phyloP scores from a whole-genome alignment of 2,888 invertebrate genomes.

The Oligia strigilis region DNA sequence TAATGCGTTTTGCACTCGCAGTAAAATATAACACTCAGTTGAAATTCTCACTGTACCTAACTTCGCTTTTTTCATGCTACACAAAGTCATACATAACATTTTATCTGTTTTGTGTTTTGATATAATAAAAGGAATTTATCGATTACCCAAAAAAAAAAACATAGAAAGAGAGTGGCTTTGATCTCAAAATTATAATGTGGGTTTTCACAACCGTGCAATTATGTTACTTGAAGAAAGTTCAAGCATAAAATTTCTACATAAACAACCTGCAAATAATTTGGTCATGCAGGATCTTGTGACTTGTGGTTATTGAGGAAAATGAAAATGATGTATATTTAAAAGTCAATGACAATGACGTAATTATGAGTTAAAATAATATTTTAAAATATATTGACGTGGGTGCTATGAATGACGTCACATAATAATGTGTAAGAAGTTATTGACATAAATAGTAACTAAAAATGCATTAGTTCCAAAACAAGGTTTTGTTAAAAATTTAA shows the following conservation, averaged over 20 bases:
- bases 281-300: slow-evolving; percentile 15
- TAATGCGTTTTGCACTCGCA: slow-evolving; percentile 11
- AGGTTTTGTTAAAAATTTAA: neutral
- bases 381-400: neutral
- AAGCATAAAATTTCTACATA: slow-evolving; percentile 24
- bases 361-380: neutral
- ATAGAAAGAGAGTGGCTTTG: slow-evolving; percentile 7
- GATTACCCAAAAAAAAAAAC: neutral
- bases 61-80: slow-evolving; percentile 5
- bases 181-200: slow-evolving; percentile 27
- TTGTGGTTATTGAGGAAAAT: slow-evolving; percentile 7
- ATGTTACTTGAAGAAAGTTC: slow-evolving; percentile 48
- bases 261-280: slow-evolving; percentile 7
- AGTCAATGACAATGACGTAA: neutral
- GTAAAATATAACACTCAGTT: slow-evolving; percentile 17
- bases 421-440: neutral
- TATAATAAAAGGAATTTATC: neutral
- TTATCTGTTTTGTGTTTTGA: slow-evolving; percentile 12
- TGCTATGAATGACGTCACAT: too few species aligned
- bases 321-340: slow-evolving; percentile 9
- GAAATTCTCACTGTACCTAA: slow-evolving; percentile 21
- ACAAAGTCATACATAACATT: neutral
- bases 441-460: neutral
- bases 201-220: slow-evolving; percentile 43
- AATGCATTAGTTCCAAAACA: neutral